Evolutionary conservation across 2,113 vertebrate genomes (phyloP).

Genomic region (Tursiops truncatus): DNA sequence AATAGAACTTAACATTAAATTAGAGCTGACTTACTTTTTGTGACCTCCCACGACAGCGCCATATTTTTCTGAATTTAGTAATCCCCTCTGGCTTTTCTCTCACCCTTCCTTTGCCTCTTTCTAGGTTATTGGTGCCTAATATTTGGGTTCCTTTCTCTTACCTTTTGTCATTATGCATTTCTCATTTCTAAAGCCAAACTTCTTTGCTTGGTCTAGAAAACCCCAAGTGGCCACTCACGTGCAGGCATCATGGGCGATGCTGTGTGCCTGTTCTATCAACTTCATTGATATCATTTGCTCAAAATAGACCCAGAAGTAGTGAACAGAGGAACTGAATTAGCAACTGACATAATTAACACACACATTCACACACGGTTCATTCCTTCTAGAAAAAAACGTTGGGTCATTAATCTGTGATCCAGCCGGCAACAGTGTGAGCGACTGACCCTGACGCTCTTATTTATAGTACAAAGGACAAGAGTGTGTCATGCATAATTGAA

Average conservation of each 20-base stretch:
- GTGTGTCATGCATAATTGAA: constrained; percentile 13
- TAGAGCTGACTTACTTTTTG: background rate
- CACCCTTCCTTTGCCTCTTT: background rate
- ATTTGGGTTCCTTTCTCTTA: background rate
- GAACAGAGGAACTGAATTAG: constrained; percentile 61
- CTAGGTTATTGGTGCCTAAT: background rate
- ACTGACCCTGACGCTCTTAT: constrained; percentile 47
- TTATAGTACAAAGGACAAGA: constrained; percentile 61
- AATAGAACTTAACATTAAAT: background rate
- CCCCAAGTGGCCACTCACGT: accelerated
- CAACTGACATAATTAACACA: constrained; percentile 51
- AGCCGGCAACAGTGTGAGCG: background rate
- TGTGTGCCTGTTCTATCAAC: background rate
- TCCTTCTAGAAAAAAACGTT: constrained; percentile 53
- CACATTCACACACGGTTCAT: background rate
- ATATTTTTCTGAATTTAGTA: background rate
- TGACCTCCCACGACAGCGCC: background rate
- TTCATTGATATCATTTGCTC: constrained; percentile 36
- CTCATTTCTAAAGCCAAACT: background rate
- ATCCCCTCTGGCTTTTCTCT: background rate
- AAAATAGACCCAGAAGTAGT: constrained; percentile 61
- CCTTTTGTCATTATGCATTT: background rate
- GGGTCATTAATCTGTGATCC: constrained; percentile 66
- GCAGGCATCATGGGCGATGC: accelerated
- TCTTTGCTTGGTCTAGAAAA: background rate